Conservation (phyloP, 1,140 invertebrate species). For the Panagrolaimus sp. region DNA sequence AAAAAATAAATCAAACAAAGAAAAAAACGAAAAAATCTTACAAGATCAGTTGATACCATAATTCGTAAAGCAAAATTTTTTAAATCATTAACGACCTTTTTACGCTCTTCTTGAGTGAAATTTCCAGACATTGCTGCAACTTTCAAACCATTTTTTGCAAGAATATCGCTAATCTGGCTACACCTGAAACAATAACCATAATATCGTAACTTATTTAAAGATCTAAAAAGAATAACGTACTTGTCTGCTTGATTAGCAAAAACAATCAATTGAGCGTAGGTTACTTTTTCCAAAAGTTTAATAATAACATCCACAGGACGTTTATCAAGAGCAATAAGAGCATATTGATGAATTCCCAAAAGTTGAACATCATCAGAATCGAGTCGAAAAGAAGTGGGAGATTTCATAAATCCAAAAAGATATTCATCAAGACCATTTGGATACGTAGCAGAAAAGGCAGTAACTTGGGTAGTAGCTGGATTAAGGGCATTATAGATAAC, state of each 20-base stretch:
- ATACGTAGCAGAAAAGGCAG: slow-evolving; percentile 89
- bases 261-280: background rate
- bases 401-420: slow-evolving; percentile 73
- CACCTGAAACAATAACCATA: background rate
- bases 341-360: slow-evolving; percentile 65
- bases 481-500: slow-evolving; percentile 17
- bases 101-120: slow-evolving; percentile 72
- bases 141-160: slow-evolving; percentile 68
- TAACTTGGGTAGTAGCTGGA: slow-evolving; percentile 74
- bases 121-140: slow-evolving; percentile 73
- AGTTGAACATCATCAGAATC: slow-evolving; percentile 63
- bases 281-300: background rate
- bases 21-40: background rate
- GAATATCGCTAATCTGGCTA: slow-evolving; percentile 61
- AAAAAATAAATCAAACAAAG: background rate
- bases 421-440: slow-evolving; percentile 70
- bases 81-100: slow-evolving; percentile 71
- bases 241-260: background rate
- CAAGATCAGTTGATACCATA: slow-evolving; percentile 79
- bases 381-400: slow-evolving; percentile 70
- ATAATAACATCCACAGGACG: slow-evolving; percentile 55
- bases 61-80: slow-evolving; percentile 74
- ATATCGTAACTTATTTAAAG: background rate
- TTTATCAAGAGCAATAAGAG: slow-evolving; percentile 56
- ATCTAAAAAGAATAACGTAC: background rate